Conservation (phyloP, 2,797 vertebrate genomes). For the Leptatherina wallacei region DNA sequence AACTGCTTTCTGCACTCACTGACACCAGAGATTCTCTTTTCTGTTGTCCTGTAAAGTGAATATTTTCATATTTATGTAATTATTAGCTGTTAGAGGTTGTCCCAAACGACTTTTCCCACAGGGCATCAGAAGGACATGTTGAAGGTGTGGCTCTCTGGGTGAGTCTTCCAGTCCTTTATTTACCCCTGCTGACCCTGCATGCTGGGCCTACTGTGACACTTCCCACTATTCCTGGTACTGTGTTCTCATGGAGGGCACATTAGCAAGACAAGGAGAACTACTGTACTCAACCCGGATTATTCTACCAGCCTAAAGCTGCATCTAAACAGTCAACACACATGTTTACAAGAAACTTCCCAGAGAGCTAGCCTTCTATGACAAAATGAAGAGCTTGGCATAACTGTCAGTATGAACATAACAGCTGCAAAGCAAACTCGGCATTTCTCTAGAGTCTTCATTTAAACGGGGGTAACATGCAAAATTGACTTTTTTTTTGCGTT, state of each 20-base stretch:
- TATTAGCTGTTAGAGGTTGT: slow-evolving; percentile 54
- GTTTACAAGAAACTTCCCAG: slow-evolving; percentile 67
- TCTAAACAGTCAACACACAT: slow-evolving; percentile 69
- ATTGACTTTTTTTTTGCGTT: no score
- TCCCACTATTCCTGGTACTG: slow-evolving; percentile 53
- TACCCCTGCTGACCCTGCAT: slow-evolving; percentile 66
- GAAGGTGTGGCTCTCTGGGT: slow-evolving; percentile 41
- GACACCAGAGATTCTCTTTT: background rate
- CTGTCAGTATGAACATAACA: slow-evolving; percentile 1
- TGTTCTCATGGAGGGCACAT: slow-evolving; percentile 32
- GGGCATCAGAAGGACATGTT: slow-evolving; percentile 69
- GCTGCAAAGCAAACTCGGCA: slow-evolving; percentile 9
- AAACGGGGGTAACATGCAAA: no score
- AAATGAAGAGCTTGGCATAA: slow-evolving; percentile 25
- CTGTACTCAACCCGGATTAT: slow-evolving; percentile 53
- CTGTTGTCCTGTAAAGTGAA: background rate
- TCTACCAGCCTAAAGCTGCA: slow-evolving; percentile 45
- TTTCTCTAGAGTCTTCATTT: background rate
- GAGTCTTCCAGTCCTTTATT: slow-evolving; percentile 62
- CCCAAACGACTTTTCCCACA: slow-evolving; percentile 11
- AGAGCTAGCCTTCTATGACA: slow-evolving; percentile 52
- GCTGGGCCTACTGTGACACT: slow-evolving; percentile 50
- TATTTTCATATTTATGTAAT: slow-evolving; percentile 34
- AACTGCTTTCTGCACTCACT: background rate
- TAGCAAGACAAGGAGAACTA: slow-evolving; percentile 12